Evolutionary conservation across 2,797 vertebrate species (phyloP).

Genomic region (Sebastes reedi): DNA sequence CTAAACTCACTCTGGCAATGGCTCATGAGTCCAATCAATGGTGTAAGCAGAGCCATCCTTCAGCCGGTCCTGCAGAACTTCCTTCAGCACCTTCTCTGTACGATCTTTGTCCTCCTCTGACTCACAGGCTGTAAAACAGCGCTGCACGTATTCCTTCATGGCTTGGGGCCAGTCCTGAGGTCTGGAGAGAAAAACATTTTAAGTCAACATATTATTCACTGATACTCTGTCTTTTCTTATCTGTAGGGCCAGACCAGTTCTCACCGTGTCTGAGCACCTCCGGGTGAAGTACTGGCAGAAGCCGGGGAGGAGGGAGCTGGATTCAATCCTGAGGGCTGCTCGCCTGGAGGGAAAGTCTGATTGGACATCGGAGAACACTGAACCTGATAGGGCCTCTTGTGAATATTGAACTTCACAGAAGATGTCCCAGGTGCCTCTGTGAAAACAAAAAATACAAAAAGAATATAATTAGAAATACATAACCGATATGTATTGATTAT

Average conservation of each 20-base stretch:
- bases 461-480: background rate
- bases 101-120: slow-evolving; percentile 93
- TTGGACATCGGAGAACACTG: slow-evolving; percentile 76
- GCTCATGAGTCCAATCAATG: slow-evolving; percentile 92
- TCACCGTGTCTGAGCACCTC: slow-evolving; percentile 82
- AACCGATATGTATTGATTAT: background rate
- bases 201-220: background rate
- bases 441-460: background rate
- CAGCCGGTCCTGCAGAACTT: slow-evolving; percentile 90
- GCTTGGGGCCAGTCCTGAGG: slow-evolving; percentile 94
- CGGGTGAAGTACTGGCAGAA: slow-evolving; percentile 54
- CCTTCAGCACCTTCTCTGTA: slow-evolving; percentile 92
- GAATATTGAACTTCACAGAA: slow-evolving; percentile 91
- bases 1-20: slow-evolving; percentile 88
- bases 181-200: slow-evolving; percentile 63
- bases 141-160: slow-evolving; percentile 96
- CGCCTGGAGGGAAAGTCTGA: slow-evolving; percentile 81
- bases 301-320: slow-evolving; percentile 58
- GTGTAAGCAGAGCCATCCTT: slow-evolving; percentile 94
- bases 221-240: background rate
- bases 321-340: slow-evolving; percentile 78
- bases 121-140: slow-evolving; percentile 94
- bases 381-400: slow-evolving; percentile 86
- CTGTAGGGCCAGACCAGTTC: background rate
- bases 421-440: slow-evolving; percentile 89